Evolutionary conservation across 2,113 vertebrate species (phyloP).

Genomic region (Mohoua ochrocephala): DNA sequence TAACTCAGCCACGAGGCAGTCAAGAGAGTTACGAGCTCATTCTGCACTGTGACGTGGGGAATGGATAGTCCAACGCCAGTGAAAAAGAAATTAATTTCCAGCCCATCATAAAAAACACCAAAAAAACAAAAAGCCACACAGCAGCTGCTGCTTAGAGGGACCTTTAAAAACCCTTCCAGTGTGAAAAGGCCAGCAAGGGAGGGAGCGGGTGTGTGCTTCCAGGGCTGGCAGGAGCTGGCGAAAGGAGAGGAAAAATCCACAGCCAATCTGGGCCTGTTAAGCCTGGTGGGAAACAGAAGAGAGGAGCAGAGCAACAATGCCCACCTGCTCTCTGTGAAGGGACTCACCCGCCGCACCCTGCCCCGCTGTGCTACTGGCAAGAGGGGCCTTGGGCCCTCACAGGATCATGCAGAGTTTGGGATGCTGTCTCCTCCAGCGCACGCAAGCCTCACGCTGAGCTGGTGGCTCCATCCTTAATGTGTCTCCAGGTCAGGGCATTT

Average conservation of each 20-base stretch:
- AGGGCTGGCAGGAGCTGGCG: neutral
- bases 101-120: slow-evolving; percentile 44
- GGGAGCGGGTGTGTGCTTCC: neutral
- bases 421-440: neutral
- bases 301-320: neutral
- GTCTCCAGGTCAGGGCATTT: neutral
- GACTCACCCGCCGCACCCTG: neutral
- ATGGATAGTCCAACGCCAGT: slow-evolving; percentile 15
- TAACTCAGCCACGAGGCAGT: neutral
- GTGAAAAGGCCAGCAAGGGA: neutral
- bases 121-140: slow-evolving; percentile 11
- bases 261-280: neutral
- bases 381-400: accelerated
- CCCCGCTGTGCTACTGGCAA: neutral
- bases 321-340: too few relatives aligned
- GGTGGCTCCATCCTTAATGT: neutral
- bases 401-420: neutral
- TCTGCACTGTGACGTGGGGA: slow-evolving; percentile 10
- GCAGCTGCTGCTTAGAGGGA: neutral
- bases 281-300: neutral
- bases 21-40: slow-evolving; percentile 43
- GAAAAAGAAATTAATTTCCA: slow-evolving; percentile 64
- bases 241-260: neutral
- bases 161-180: slow-evolving; percentile 44
- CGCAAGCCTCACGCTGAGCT: neutral